Conservation (phyloP, 2,113 vertebrate genomes). For the Lota lota region DNA sequence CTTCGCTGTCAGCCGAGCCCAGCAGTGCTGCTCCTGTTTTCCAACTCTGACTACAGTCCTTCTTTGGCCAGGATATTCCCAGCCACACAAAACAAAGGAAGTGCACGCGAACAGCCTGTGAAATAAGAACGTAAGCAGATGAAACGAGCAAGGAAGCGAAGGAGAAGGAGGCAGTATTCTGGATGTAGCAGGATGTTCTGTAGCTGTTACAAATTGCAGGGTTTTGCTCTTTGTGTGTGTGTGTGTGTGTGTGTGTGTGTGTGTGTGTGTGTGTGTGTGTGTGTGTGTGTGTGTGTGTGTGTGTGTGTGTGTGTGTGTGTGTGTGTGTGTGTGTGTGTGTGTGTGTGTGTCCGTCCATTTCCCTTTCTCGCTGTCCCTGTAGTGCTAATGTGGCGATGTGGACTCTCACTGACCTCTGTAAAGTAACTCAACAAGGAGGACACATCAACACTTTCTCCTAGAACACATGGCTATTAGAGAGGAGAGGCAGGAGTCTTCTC, state of each 20-base stretch:
- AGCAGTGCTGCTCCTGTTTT: slow-evolving; percentile 37
- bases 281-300: slow-evolving; percentile 13
- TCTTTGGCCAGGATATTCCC: slow-evolving; percentile 41
- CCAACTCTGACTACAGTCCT: slow-evolving; percentile 27
- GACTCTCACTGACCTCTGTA: slow-evolving; percentile 49
- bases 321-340: background rate
- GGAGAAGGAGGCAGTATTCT: background rate
- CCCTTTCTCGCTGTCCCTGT: slow-evolving; percentile 10
- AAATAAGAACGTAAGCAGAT: slow-evolving; percentile 1
- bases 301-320: background rate
- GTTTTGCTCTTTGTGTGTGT: slow-evolving; percentile 16
- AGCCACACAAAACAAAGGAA: slow-evolving; percentile 21
- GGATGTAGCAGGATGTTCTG: slow-evolving; percentile 5
- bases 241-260: background rate
- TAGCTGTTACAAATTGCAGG: slow-evolving; percentile 12
- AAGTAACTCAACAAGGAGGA: slow-evolving; percentile 3
- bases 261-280: slow-evolving; percentile 30
- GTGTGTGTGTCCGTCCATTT: background rate
- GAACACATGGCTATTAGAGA: slow-evolving; percentile 34
- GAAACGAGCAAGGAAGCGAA: no score
- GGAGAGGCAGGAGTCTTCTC: slow-evolving; percentile 33
- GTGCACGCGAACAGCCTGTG: slow-evolving; percentile 16
- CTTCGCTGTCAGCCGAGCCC: slow-evolving; percentile 28
- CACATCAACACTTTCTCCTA: slow-evolving; percentile 29
- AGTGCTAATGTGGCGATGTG: slow-evolving; percentile 35